These are phyloP conservation scores for Craseonycteris thonglongyai DNA, from an alignment of 2,113 vertebrate species.

Conservation along the genomic window DNA sequence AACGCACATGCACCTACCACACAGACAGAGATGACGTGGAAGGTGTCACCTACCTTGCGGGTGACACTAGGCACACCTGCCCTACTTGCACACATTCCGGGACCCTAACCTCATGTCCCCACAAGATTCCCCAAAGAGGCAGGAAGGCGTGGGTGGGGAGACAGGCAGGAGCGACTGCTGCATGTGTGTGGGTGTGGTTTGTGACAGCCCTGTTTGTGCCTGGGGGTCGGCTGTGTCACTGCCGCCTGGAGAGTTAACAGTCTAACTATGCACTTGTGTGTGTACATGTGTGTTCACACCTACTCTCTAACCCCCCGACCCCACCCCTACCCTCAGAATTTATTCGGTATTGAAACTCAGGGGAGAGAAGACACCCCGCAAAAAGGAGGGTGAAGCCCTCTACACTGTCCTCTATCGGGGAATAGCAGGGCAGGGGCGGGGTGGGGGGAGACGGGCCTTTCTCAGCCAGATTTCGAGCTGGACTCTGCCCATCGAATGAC, in stretches of 20 bases:
- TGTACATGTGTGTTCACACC: rapidly evolving
- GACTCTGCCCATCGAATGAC: rapidly evolving
- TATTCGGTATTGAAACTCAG: neutral
- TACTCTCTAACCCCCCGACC: neutral
- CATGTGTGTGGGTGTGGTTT: neutral
- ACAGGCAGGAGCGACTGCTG: neutral
- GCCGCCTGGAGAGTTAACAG: neutral
- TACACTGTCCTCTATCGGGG: neutral
- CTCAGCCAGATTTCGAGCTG: no score
- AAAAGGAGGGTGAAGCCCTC: neutral
- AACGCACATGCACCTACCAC: neutral
- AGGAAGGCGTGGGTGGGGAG: neutral
- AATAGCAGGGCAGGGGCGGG: no score
- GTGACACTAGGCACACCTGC: neutral
- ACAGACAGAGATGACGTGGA: no score
- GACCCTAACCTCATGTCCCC: neutral
- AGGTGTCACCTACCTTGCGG: no score
- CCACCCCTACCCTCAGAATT: neutral
- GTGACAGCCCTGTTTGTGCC: neutral
- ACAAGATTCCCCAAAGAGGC: neutral
- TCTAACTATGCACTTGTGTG: rapidly evolving
- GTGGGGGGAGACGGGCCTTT: no score
- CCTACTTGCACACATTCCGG: rapidly evolving
- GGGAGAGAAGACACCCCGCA: neutral
- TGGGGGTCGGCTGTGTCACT: rapidly evolving